Base-by-base conservation (phyloP, 1,140 invertebrate genomes). In the Drosophila lowei region DNA sequence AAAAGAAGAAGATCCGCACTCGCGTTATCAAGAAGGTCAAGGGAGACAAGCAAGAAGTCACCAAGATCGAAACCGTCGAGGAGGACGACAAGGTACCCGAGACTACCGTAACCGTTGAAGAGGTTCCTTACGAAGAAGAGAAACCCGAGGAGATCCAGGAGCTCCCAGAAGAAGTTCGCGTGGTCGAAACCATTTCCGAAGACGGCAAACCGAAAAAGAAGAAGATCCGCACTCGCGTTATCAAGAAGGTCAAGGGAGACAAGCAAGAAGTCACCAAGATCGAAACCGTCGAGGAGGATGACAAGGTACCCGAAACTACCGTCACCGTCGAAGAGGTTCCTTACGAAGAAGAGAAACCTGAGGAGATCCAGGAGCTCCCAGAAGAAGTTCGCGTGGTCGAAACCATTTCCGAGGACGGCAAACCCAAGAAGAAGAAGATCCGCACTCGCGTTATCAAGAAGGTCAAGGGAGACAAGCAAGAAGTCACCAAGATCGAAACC, bases 231-330 rank as follows among this genome's bases (percentile, higher is more conserved):
- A 60, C 58, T 13, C 58, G 58, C 4, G 58, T 60, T 2, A 60
- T 60, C 41, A 60, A 60, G 58, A 60, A 60, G 58, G 23, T 60
- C 15, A 60, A 60, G 48, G 58, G 58, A 1, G 58, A 52, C 21
- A 60, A 60, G 28, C 58, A 60, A 60, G 58, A 60, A 30, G 58
- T 60, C 47, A 60, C 58, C 48, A 60, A 60, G 48, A 60, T 60
- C 23, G 58, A 60, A 43, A 60, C 58, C 21, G 47, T 60, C 38
- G 58, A 60, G 11, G 58, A 60, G 11, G 58, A 60, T 60, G 58
- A 52, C 38, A 60, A 52, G 5, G n/a, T n/a, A n/a, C n/a, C 48
- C 18, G 58, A 60, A 8, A 60, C 58, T 21, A 60, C 58, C 0
- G 58, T 60, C 8, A 60, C 58, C 8, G 48, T 60, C 2, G 58